Base-by-base conservation (phyloP, 2,113 vertebrate genomes). In the Carollia perspicillata region DNA sequence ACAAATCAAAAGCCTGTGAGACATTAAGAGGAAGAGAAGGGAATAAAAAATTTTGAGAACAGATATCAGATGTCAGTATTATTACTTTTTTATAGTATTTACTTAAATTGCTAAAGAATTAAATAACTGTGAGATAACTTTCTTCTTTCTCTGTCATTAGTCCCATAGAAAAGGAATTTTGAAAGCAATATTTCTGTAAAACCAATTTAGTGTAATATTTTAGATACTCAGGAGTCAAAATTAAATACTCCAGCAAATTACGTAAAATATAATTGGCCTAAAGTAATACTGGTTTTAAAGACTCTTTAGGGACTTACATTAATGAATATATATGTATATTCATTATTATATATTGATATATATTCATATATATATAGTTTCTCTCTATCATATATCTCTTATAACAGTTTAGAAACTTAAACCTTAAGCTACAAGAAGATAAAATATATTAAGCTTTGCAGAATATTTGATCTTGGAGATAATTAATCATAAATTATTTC, bases 221-320 rank as follows among this genome's bases (percentile, higher is more conserved):
- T 69, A 90, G 37, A 28, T 75, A 74, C 16, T 42, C 65, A 7
- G 22, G 26, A 78, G 58, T 65, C 42, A 63, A 77, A 35, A 63
- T 83, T 75, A 95, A 87, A 51, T 13, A 77, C 63, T 90, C 86
- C 16, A 75, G 53, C 35, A 83, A 88, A 58, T 88, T 12, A 91
- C 72, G 95, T 87, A 74, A 96, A 83, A 49, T 90, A 49, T 71
- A 78, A 87, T 58, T 95, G 81, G 11, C 42, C 33, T 72, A 90
- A 92, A 78, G 28, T 40, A 79, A 58, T 18, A 9, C 6, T 78
- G 17, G 0, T n/a, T 84, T 96, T 60, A 88, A 90, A 66, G 28
- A 66, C 2, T 28, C 11, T 92, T 85, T 66, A 14, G 17, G 55
- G 14, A 68, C 58, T 79, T 79, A 65, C 30, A 55, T 79, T 85